phyloP scores from a whole-genome alignment of 2,797 vertebrate species.

The Rhincodon typus region DNA sequence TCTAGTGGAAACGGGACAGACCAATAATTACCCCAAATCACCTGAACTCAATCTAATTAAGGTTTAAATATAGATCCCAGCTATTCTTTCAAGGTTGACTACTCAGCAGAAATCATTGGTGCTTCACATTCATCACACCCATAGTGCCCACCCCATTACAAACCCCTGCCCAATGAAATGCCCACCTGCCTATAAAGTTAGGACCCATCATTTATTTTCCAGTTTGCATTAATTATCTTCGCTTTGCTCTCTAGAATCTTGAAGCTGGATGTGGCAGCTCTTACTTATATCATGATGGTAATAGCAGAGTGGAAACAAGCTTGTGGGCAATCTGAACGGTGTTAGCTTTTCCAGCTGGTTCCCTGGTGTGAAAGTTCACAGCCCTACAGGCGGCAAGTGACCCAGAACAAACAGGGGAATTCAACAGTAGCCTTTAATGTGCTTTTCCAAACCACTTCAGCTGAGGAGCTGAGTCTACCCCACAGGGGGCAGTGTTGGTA shows the following conservation, averaged over 20 bases:
- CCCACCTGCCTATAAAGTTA: neutral
- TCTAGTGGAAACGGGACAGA: neutral
- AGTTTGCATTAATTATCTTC: neutral
- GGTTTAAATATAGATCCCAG: neutral
- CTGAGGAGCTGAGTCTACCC: neutral
- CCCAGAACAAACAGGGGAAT: slow-evolving; percentile 26
- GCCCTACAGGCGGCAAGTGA: neutral
- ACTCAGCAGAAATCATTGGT: neutral
- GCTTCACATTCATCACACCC: neutral
- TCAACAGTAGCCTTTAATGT: slow-evolving; percentile 15
- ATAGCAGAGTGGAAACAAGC: neutral
- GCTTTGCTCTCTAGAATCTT: neutral
- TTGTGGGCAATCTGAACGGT: neutral
- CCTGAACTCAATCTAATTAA: neutral
- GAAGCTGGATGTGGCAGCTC: neutral
- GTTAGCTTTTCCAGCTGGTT: slow-evolving; percentile 16
- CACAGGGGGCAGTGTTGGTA: slow-evolving; percentile 5
- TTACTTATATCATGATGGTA: neutral
- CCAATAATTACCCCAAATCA: neutral
- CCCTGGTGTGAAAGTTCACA: neutral
- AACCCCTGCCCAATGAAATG: neutral
- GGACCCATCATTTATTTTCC: neutral
- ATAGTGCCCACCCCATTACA: neutral
- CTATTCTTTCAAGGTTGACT: neutral
- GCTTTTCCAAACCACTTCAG: neutral